Evolutionary conservation across 2,888 invertebrate species (phyloP).

Genomic region (Ophion ventricosus): DNA sequence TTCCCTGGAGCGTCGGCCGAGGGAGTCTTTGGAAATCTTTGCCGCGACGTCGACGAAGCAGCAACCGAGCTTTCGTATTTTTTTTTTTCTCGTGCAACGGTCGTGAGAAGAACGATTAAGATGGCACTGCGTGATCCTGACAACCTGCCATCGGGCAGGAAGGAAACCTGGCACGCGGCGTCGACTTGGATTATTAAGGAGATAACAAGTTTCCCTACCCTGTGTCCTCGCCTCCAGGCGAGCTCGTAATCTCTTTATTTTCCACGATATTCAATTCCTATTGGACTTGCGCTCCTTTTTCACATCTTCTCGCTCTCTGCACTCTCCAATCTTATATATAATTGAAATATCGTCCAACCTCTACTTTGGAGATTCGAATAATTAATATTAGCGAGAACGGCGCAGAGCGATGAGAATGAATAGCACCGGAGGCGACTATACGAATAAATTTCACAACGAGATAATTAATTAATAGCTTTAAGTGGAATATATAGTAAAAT

Average conservation of each 20-base stretch:
- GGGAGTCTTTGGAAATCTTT: conserved; percentile 53
- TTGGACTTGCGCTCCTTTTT: conserved; percentile 32
- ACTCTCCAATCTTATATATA: conserved; percentile 30
- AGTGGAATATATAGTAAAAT: background rate
- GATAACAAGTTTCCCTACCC: conserved; percentile 75
- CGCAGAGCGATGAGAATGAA: conserved; percentile 9
- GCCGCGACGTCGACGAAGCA: conserved; percentile 37
- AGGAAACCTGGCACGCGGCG: conserved; percentile 72
- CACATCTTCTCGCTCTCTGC: background rate
- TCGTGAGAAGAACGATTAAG: conserved; percentile 78
- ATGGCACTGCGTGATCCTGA: conserved; percentile 79
- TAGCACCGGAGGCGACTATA: background rate
- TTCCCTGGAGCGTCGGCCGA: conserved; percentile 46
- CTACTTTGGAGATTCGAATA: conserved; percentile 24
- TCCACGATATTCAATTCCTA: conserved; percentile 72
- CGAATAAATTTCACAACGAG: conserved; percentile 1
- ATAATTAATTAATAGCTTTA: conserved; percentile 7
- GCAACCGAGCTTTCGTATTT: conserved; percentile 47
- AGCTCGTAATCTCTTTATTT: conserved; percentile 71
- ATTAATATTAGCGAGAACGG: conserved; percentile 21
- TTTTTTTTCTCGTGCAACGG: conserved; percentile 40
- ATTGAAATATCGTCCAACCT: conserved; percentile 45
- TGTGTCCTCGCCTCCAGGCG: conserved; percentile 62
- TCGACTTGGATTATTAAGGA: conserved; percentile 81
- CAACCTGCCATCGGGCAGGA: conserved; percentile 77